Evolutionary conservation across 2,113 vertebrate genomes (phyloP), one percentile per base, ranked within the genome.

Genomic region (Centrocercus urophasianus): DNA sequence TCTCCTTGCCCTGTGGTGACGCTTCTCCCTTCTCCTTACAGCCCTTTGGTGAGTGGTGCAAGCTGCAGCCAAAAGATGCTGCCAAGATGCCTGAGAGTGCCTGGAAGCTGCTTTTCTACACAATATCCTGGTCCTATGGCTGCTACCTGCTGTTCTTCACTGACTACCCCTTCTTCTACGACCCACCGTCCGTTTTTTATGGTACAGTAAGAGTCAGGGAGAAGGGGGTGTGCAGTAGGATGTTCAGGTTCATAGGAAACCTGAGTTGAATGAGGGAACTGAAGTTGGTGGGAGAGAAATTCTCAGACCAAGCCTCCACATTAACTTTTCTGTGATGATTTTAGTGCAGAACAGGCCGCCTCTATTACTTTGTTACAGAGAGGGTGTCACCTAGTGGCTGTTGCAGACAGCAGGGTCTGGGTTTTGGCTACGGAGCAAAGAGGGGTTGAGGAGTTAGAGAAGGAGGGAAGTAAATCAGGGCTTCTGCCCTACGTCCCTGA

Each of bases 91-190:
- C 99, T 0, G 99, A 99, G 98, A 99, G 99, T 21, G 98, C 98
- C 78, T 99, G 99, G 99, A 99, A 99, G 98, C 98, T 99, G 96
- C 97, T 99, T 69, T 99, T 99, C 98, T 99, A 99, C 98, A 97
- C 97, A 5, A 86, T 98, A 65, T 98, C 98, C 25, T 99, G 99
- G 99, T 99, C 98, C 4, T 99, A 99, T 77, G 98, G 98, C 83
- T 96, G 94, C 91, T 99, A 99, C 98, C 97, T 99, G 97, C 99
- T 99, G 93, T 99, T 99, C 96, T 98, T 98, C 96, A 98, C 98
- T 1, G 97, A 98, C 78, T 99, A 99, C 93, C 97, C 98, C 93
- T 99, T 99, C 97, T 99, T 99, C 97, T 94, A 99, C 0, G 98
- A 99, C 96, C 99, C 99, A 0, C 98, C 99, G 0, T 99, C 99